These are phyloP conservation scores for Pipistrellus nathusii DNA, from an alignment of 2,797 vertebrate genomes.

Conservation along the genomic window DNA sequence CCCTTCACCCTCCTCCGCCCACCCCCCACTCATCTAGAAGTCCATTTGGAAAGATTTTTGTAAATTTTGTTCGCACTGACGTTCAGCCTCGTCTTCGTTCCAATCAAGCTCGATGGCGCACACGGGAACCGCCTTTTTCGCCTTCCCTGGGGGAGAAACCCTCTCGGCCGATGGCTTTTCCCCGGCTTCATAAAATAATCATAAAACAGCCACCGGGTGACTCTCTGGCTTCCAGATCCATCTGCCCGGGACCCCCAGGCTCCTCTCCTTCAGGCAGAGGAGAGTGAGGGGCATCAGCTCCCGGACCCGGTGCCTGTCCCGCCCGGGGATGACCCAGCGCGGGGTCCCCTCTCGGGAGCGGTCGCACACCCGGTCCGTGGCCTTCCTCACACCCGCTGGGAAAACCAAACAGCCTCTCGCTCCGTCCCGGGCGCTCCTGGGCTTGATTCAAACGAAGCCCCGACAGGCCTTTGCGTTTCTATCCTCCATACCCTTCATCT, in stretches of 20 bases:
- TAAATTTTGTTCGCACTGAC: constrained; percentile 84
- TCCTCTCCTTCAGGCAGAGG: constrained; percentile 65
- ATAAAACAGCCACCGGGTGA: constrained; percentile 58
- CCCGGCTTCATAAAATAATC: constrained; percentile 47
- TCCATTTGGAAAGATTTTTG: constrained; percentile 83
- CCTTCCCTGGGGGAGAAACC: constrained; percentile 68
- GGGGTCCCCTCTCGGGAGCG: constrained; percentile 33
- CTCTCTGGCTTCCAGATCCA: constrained; percentile 70
- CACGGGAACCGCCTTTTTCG: constrained; percentile 62
- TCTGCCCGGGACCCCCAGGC: constrained; percentile 75
- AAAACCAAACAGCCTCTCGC: constrained; percentile 72
- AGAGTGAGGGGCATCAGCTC: constrained; percentile 64
- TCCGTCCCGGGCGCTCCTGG: constrained; percentile 58
- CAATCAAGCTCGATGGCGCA: constrained; percentile 78
- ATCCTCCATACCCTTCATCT: constrained; percentile 86
- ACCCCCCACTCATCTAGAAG: constrained; percentile 87
- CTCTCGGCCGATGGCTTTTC: constrained; percentile 69
- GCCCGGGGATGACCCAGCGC: constrained; percentile 49
- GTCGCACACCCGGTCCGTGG: constrained; percentile 42
- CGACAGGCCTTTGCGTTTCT: constrained; percentile 84
- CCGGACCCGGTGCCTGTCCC: constrained; percentile 11
- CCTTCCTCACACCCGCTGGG: constrained; percentile 71
- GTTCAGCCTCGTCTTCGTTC: constrained; percentile 89
- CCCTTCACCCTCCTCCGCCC: too few species aligned
- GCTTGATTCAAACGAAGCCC: constrained; percentile 89